A percentile compares a stretch with the other conserved stretches of the same genome.
Conservation (phyloP, 2,888 invertebrate species). For the Eucera pruinosa region DNA sequence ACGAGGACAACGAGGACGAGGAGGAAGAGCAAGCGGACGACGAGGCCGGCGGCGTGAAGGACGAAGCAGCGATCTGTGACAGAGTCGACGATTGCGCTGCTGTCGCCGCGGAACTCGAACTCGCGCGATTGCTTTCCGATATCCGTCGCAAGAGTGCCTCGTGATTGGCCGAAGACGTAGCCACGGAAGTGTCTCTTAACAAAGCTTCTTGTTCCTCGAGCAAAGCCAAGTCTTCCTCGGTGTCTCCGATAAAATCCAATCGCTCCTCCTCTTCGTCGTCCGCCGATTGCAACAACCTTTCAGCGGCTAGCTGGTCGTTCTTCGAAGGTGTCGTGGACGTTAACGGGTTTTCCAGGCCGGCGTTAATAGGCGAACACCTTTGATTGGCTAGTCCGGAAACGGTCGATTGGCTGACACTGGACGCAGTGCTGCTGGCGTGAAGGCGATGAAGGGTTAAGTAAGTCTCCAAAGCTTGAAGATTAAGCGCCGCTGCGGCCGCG, state of each 20-base stretch:
- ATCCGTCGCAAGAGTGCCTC: conserved; percentile 80
- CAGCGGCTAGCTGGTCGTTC: conserved; percentile 50
- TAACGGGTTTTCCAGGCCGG: conserved; percentile 83
- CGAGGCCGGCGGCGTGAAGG: conserved; percentile 59
- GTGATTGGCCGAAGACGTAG: conserved; percentile 63
- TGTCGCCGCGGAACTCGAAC: conserved; percentile 16
- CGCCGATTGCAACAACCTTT: conserved; percentile 58
- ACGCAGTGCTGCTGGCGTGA: conserved; percentile 87
- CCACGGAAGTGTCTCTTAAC: conserved; percentile 85
- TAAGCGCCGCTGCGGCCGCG: conserved; percentile 93
- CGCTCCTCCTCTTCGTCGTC: conserved; percentile 75
- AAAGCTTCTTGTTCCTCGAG: conserved; percentile 90
- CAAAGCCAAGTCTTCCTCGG: conserved; percentile 90
- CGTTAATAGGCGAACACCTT: conserved; percentile 64
- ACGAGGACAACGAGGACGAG: conserved; percentile 61
- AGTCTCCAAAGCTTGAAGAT: conserved; percentile 93
- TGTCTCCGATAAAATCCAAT: conserved; percentile 80
- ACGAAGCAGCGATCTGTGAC: conserved; percentile 25
- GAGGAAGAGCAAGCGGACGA: conserved; percentile 66
- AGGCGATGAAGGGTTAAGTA: conserved; percentile 93
- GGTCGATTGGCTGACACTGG: conserved; percentile 74
- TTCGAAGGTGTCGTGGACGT: conserved; percentile 35
- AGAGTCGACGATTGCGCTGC: conserved; percentile 34
- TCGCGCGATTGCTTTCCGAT: conserved; percentile 68
- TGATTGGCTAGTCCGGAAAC: conserved; percentile 71